Evolutionary conservation across 2,797 vertebrate genomes (phyloP).

Genomic region (Alfaro cultratus): DNA sequence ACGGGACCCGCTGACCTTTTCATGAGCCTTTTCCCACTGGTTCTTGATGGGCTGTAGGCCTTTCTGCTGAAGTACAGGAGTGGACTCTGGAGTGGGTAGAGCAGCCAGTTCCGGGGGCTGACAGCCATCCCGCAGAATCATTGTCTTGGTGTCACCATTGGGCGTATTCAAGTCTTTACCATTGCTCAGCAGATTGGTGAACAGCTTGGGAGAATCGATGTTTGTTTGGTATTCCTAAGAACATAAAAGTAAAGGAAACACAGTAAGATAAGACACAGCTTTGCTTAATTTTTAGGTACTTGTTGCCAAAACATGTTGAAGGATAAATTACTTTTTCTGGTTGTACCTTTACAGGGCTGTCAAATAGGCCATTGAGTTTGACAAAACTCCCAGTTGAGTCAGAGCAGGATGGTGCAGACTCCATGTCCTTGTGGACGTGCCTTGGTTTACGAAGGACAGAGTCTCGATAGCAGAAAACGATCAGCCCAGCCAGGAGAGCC

Average conservation of each 20-base stretch:
- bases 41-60: constrained; percentile 91
- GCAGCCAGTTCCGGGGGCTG: constrained; percentile 95
- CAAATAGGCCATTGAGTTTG: constrained; percentile 94
- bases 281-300: constrained; percentile 15
- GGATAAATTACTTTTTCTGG: constrained; percentile 12
- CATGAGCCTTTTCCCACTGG: constrained; percentile 89
- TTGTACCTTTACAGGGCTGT: constrained; percentile 92
- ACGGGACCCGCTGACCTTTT: constrained; percentile 83
- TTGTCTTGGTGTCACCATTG: constrained; percentile 87
- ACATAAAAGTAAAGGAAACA: constrained; percentile 36
- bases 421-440: constrained; percentile 92
- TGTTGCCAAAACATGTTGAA: constrained; percentile 16
- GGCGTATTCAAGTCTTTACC: constrained; percentile 88
- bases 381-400: constrained; percentile 96
- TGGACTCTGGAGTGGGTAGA: constrained; percentile 95
- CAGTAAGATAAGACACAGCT: constrained; percentile 34
- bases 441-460: constrained; percentile 90
- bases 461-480: constrained; percentile 96
- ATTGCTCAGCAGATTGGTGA: constrained; percentile 91
- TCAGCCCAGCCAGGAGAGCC: constrained; percentile 94
- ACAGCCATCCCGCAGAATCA: constrained; percentile 89
- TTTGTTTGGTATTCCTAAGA: constrained; percentile 90
- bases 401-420: constrained; percentile 92
- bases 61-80: constrained; percentile 96
- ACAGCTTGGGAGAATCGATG: constrained; percentile 94